Conservation (phyloP, 2,888 invertebrate species). For the Diploptera punctata region DNA sequence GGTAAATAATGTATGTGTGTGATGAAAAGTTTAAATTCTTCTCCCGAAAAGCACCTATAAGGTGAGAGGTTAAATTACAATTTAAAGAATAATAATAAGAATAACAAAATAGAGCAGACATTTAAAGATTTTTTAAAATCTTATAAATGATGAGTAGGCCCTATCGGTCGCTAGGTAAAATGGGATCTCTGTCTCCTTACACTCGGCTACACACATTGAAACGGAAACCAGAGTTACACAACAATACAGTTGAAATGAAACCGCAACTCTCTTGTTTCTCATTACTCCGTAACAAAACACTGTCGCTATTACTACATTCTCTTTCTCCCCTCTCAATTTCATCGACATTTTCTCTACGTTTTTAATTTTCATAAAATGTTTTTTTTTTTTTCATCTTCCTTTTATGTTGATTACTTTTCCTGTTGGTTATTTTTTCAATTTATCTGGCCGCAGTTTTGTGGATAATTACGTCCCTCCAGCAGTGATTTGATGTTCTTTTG, state of each 20-base stretch:
- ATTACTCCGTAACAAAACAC: slow-evolving; percentile 1
- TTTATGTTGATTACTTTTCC: slow-evolving; percentile 18
- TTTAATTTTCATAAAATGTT: neutral
- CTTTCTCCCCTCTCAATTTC: neutral
- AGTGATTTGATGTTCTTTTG: slow-evolving; percentile 1
- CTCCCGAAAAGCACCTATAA: too few relatives aligned
- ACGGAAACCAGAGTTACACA: slow-evolving; percentile 19
- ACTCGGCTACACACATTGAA: slow-evolving; percentile 14
- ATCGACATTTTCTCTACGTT: neutral
- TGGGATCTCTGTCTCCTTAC: neutral
- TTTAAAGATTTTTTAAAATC: too few relatives aligned
- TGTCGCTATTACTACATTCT: neutral
- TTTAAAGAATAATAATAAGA: too few relatives aligned
- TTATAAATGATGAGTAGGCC: too few relatives aligned
- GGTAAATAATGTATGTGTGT: too few relatives aligned
- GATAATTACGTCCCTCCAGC: neutral
- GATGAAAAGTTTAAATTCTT: too few relatives aligned
- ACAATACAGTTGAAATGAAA: neutral
- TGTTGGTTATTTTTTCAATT: neutral
- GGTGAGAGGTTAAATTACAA: too few relatives aligned
- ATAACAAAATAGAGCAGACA: too few relatives aligned
- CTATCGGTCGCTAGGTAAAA: too few relatives aligned
- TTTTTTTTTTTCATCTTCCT: neutral
- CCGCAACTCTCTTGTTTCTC: slow-evolving; percentile 7
- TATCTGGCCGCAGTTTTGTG: slow-evolving; percentile 10